Evolutionary conservation across 2,113 vertebrate genomes (phyloP).

Genomic region (Carettochelys insculpta): DNA sequence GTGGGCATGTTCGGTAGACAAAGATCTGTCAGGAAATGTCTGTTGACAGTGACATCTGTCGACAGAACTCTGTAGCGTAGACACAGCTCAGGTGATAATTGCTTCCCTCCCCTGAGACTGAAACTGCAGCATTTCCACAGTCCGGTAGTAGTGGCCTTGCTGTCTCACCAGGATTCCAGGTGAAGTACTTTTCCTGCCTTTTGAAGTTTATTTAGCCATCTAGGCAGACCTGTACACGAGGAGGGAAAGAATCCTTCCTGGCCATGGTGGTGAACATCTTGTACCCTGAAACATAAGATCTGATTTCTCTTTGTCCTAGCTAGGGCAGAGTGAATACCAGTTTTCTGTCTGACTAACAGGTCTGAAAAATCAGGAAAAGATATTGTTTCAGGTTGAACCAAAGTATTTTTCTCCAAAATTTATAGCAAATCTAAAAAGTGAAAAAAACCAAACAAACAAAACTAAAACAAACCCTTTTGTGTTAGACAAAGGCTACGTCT

Average conservation of each 20-base stretch:
- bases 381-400: not conserved
- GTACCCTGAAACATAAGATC: not conserved
- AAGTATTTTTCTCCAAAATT: not conserved
- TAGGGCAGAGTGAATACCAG: not conserved
- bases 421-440: not conserved
- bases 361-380: not conserved
- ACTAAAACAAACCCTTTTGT: not conserved
- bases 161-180: not conserved
- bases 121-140: not conserved
- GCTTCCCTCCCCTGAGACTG: not conserved
- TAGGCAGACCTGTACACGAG: not conserved
- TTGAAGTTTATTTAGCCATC: not conserved
- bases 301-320: not conserved
- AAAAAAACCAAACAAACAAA: not conserved
- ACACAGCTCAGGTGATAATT: not conserved
- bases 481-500: too few species aligned
- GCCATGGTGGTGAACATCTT: not conserved
- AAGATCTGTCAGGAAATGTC: too few species aligned
- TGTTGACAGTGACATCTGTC: too few species aligned
- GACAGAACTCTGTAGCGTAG: too few species aligned
- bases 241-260: slow-evolving; percentile 30
- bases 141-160: not conserved
- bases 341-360: not conserved
- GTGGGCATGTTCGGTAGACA: too few species aligned
- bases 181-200: not conserved